Evolutionary conservation across 1,140 invertebrate genomes (phyloP).

Genomic region (Sycophaga agraensis): DNA sequence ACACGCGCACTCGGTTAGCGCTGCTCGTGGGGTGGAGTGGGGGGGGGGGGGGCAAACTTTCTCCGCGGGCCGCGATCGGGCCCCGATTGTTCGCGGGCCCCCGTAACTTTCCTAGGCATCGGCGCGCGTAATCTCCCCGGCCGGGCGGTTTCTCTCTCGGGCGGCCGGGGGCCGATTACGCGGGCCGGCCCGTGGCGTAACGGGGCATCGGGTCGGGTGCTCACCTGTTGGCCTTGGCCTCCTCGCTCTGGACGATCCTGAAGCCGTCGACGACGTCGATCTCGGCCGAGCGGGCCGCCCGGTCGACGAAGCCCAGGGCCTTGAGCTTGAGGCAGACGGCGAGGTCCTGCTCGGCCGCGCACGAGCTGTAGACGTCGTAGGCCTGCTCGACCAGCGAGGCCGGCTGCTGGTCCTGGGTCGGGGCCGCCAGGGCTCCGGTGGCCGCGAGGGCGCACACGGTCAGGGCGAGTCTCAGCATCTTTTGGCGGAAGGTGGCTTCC

Average conservation of each 20-base stretch:
- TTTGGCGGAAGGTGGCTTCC: no score
- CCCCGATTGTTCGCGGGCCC: not conserved
- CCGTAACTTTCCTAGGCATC: not conserved
- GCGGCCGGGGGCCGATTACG: no score
- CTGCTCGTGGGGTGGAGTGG: no score
- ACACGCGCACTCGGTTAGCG: no score
- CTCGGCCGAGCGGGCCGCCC: constrained; percentile 52
- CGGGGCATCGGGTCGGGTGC: not conserved
- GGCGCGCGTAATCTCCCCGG: no score
- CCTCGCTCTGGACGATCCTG: constrained; percentile 67
- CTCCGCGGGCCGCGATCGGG: no score
- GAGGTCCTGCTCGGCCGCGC: constrained; percentile 67
- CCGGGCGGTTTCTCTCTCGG: no score
- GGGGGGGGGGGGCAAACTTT: no score
- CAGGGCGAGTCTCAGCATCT: constrained; percentile 62
- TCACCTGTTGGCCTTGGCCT: constrained; percentile 52
- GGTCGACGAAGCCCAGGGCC: constrained; percentile 50
- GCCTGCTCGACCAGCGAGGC: constrained; percentile 53
- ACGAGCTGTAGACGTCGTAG: constrained; percentile 62
- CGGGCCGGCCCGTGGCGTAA: no score
- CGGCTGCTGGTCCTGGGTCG: constrained; percentile 50
- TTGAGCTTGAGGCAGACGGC: constrained; percentile 71
- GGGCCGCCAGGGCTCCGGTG: constrained; percentile 55
- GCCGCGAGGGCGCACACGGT: constrained; percentile 59
- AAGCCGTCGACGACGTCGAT: constrained; percentile 67